These are phyloP conservation scores for Resseliella maxima DNA, from an alignment of 2,888 invertebrate genomes.

Conservation along the genomic window DNA sequence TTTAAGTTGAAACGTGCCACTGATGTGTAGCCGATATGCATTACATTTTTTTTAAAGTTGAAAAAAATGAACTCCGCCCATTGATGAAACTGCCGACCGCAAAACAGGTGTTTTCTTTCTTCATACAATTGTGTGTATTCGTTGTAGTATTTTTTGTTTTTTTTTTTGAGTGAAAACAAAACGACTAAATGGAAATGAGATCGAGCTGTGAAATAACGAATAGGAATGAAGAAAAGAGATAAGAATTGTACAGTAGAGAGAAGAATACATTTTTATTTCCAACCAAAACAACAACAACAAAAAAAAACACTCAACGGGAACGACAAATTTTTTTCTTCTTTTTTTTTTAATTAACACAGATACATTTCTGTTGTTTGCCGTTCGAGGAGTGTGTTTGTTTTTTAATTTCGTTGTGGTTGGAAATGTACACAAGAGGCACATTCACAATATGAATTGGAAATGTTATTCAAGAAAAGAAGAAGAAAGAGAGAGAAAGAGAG, in stretches of 20 bases:
- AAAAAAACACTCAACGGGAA: background rate
- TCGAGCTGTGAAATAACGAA: too few species aligned
- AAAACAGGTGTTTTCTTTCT: constrained; percentile 54
- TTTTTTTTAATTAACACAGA: constrained; percentile 51
- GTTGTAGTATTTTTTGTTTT: background rate
- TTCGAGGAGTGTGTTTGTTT: background rate
- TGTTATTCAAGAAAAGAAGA: constrained; percentile 14
- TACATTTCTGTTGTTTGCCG: background rate
- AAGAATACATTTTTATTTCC: too few species aligned
- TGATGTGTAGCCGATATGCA: background rate
- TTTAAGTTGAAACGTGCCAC: constrained; percentile 53
- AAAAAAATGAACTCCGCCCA: constrained; percentile 44
- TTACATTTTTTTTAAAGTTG: background rate
- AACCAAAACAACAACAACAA: background rate
- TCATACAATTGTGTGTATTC: background rate
- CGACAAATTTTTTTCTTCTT: constrained; percentile 21
- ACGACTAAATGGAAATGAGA: too few species aligned
- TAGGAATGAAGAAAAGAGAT: too few species aligned
- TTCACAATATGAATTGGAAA: constrained; percentile 44
- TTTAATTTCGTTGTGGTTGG: background rate
- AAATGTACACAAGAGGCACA: background rate
- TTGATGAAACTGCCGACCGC: constrained; percentile 37
- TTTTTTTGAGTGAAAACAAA: background rate
- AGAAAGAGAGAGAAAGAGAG: background rate
- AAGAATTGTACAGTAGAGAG: too few species aligned